Percentiles rank a stretch among this genome's conserved stretches.
phyloP scores from a whole-genome alignment of 1,140 invertebrate species.

The Lordiphosa collinella region DNA sequence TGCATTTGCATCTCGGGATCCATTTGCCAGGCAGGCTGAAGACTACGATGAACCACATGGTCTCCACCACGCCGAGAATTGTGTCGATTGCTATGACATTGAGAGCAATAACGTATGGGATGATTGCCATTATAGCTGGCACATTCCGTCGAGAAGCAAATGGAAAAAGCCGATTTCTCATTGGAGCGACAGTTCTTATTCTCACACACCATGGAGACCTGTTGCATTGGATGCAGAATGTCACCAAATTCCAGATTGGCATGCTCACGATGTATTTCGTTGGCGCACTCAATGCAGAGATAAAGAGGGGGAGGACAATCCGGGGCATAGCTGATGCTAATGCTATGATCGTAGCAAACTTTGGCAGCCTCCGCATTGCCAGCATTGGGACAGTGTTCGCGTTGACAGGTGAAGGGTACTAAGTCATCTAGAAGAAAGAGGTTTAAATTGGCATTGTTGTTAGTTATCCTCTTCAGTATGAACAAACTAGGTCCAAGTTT shows the following conservation, averaged over 20 bases:
- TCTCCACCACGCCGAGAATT: constrained; percentile 91
- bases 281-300: constrained; percentile 97
- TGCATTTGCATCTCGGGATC: constrained; percentile 94
- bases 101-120: constrained; percentile 95
- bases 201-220: constrained; percentile 96
- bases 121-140: constrained; percentile 97
- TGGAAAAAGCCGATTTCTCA: constrained; percentile 96
- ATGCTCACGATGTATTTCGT: constrained; percentile 91
- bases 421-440: constrained; percentile 82
- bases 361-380: constrained; percentile 93
- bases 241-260: constrained; percentile 93
- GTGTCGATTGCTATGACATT: constrained; percentile 94
- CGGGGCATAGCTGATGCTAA: constrained; percentile 89
- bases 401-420: constrained; percentile 90
- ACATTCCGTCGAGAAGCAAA: constrained; percentile 98
- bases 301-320: constrained; percentile 96
- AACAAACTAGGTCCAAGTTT: no score
- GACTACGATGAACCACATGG: constrained; percentile 93
- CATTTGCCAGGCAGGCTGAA: constrained; percentile 92
- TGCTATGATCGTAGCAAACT: constrained; percentile 93
- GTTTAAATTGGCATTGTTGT: no score
- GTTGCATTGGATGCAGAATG: constrained; percentile 95
- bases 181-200: constrained; percentile 97
- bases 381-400: constrained; percentile 91
- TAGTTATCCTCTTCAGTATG: no score